Base-by-base conservation (phyloP, 2,113 vertebrate species). In the Mus pahari region DNA sequence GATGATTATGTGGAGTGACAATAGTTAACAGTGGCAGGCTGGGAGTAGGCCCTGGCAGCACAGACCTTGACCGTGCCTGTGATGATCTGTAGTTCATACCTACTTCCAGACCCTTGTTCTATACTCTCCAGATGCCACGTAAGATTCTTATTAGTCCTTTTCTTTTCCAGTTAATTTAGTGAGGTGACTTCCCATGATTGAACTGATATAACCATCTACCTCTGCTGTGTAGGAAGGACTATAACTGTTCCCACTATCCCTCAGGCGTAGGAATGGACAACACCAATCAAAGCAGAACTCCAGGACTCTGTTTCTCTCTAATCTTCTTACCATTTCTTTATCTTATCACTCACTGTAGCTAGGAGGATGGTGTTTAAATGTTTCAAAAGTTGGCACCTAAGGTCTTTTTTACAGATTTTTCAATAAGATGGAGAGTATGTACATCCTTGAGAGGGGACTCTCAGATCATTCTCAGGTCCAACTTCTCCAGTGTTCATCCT, bases 401-500 rank as follows among this genome's bases (percentile, higher is more conserved):
- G 4, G 33, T 82, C 14, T 70, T 82, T 84, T 55, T n/a, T 28
- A 81, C 39, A 87, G 28, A 74, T 3, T 55, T 53, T 11, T 88
- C 20, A 81, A 31, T n/a, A 28, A 36, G n/a, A 12, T 12, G 31
- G 50, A 50, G 0, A 79, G 19, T 17, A 73, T 24, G 26, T 3
- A 3, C 31, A 71, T 6, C 19, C 13, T 64, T 36, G 5, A 73
- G 4, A 12, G 11, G 64, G 26, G 66, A 62, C 7, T 36, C 20
- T 2, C 55, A 58, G 55, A 16, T 14, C 28, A 7, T 36, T 11
- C 16, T 11, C 14, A 4, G 0, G 7, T 14, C 33, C 14, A 1
- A 11, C 11, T 6, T 81, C 60, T n/a, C 39, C 50, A 0, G 3
- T 6, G 13, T 16, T 26, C 28, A 26, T 45, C 28, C 10, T 55